These are phyloP conservation scores for Sicus ferrugineus DNA, from an alignment of 2,888 invertebrate species.

Conservation along the genomic window DNA sequence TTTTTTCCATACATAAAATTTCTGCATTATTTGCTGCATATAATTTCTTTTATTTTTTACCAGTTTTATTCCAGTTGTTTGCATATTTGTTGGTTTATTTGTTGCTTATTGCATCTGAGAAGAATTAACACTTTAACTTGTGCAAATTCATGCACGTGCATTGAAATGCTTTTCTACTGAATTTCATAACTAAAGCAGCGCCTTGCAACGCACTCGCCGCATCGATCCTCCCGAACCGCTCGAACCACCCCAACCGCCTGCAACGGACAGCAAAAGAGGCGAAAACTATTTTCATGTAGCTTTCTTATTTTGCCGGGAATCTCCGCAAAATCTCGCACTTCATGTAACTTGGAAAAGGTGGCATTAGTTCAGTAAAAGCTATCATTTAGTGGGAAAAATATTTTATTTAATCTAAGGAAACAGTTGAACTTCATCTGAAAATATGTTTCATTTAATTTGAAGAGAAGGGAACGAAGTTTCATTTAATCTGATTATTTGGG, in stretches of 20 bases:
- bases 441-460: too few relatives aligned
- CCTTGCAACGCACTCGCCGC: constrained; percentile 20
- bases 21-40: not conserved
- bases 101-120: not conserved
- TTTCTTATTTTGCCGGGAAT: too few relatives aligned
- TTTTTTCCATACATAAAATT: not conserved
- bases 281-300: too few relatives aligned
- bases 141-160: constrained; percentile 35
- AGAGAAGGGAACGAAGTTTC: too few relatives aligned
- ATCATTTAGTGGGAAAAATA: too few relatives aligned
- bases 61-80: not conserved
- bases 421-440: too few relatives aligned
- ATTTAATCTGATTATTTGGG: too few relatives aligned
- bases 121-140: constrained; percentile 36
- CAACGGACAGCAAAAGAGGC: too few relatives aligned
- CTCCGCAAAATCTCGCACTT: too few relatives aligned
- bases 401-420: too few relatives aligned
- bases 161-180: constrained; percentile 36
- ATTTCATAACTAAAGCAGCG: constrained; percentile 34
- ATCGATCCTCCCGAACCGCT: not conserved
- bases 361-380: too few relatives aligned
- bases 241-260: not conserved
- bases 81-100: not conserved
- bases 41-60: not conserved
- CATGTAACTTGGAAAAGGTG: too few relatives aligned